Base-by-base conservation (phyloP, 2,113 vertebrate genomes). In the Himantopus leucocephalus region DNA sequence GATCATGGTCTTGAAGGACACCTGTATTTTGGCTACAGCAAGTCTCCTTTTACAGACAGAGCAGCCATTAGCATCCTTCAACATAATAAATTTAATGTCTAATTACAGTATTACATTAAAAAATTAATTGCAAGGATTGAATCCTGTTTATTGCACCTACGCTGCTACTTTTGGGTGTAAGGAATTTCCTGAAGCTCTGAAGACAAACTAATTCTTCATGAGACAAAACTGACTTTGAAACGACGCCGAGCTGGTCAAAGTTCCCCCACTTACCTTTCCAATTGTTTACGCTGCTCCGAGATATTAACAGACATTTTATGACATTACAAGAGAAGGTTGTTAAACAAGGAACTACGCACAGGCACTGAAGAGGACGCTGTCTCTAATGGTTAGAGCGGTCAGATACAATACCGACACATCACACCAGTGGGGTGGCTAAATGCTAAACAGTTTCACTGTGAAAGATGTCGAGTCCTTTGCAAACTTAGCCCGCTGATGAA, bases 41-140 rank as follows among this genome's bases (percentile, higher is more conserved):
- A 64, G 58, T 90, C 72, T 80, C 19, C 77, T 85, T 60, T 93
- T 90, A 66, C 17, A 93, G 58, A 71, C 35, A 62, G 35, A 90
- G 45, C 24, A 56, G 56, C 76, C 52, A 78, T 76, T 92, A 74
- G 72, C 64, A 79, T 74, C n/a, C 45, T 90, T 95, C 75, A 74
- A 64, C 64, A 41, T 87, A 92, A 79, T 73, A 91, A 60, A 87
- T 94, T 53, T 58, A 95, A 58, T 75, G 77, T 58, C 74, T 94
- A 92, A 94, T 94, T 90, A 86, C 72, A 86, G 82, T 92, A 87
- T 91, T 88, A 77, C 29, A 43, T 94, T 75, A 84, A 82, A 68
- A 92, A 90, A 70, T 27, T 73, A 93, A 77, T 78, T 83, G 80
- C 78, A 73, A 92, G 71, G 43, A 71, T 66, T 80, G 53, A 79